Evolutionary conservation across 1,140 invertebrate species (phyloP).

Genomic region (Halesus radiatus): DNA sequence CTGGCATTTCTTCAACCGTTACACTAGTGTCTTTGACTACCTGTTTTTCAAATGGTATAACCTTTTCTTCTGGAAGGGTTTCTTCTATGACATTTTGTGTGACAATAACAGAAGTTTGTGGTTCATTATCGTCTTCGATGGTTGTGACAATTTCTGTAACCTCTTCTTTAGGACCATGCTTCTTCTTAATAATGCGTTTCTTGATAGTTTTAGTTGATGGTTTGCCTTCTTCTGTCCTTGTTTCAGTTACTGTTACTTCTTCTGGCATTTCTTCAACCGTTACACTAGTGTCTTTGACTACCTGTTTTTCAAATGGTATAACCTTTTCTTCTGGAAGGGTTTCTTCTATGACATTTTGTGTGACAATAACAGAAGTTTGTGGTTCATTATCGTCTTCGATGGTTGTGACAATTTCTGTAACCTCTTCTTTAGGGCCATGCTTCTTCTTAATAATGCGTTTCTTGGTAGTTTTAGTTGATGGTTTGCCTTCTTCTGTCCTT

Average conservation of each 20-base stretch:
- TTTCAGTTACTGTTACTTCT: not conserved
- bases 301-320: no score
- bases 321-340: not conserved
- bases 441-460: constrained; percentile 61
- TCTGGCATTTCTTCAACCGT: constrained; percentile 1
- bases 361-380: constrained; percentile 54
- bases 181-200: constrained; percentile 61
- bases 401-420: constrained; percentile 57
- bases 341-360: constrained; percentile 39
- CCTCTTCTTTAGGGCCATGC: constrained; percentile 60
- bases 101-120: constrained; percentile 47
- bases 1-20: constrained; percentile 58
- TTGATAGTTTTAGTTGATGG: constrained; percentile 59
- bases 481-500: constrained; percentile 61
- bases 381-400: constrained; percentile 59
- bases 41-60: constrained; percentile 45
- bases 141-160: constrained; percentile 61
- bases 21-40: constrained; percentile 7
- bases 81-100: constrained; percentile 51
- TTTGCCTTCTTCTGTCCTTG: constrained; percentile 58
- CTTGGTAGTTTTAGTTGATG: constrained; percentile 60
- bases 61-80: constrained; percentile 54
- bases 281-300: no score
- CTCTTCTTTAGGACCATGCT: constrained; percentile 61
- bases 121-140: constrained; percentile 55